Base-by-base conservation (phyloP, 2,113 vertebrate species). In the Eonycteris spelaea region DNA sequence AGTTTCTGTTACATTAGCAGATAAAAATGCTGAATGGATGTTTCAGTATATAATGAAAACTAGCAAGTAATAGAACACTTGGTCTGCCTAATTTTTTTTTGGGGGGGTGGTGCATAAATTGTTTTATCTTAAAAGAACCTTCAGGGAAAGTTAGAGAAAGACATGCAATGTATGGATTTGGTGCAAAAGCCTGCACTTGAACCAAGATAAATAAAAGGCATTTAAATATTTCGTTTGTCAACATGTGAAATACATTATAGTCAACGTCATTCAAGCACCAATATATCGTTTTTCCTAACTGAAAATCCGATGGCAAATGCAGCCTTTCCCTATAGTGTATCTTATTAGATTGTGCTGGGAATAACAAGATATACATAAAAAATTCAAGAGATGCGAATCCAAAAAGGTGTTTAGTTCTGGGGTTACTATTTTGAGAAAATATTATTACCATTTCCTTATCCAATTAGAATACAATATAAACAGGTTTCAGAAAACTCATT, bases 1-100 rank as follows among this genome's bases (percentile, higher is more conserved):
- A 98, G 95, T 98, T 98, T 98, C 96, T 98, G 93, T 98, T 98
- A 97, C 87, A 97, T 98, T 98, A 98, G 96, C 94, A 98, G 97
- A 98, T 97, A 97, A 97, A 98, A 98, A 92, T 98, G 98, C 98
- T 98, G 98, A 99, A 97, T 98, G 95, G 94, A 93, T 98, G 91
- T 98, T 98, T 98, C 95, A 79, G 94, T 91, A 77, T 7, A 80
- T 98, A 98, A 98, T 98, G 98, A 98, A 96, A 98, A 97, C 18
- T 51, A 97, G 82, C 80, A 95, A 97, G 95, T 97, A 98, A 98
- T 97, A 93, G 94, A 97, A 98, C 94, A 96, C 94, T 94, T 97
- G 95, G 92, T 97, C 90, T 98, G 87, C 84, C 92, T 97, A 95
- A 95, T 95, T 98, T 87, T 68, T 33, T 35, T 48, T 89, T 43